Percentiles rank a stretch among this genome's conserved stretches.
Conservation (phyloP, 1,140 invertebrate species). For the Drosophila rufa region DNA sequence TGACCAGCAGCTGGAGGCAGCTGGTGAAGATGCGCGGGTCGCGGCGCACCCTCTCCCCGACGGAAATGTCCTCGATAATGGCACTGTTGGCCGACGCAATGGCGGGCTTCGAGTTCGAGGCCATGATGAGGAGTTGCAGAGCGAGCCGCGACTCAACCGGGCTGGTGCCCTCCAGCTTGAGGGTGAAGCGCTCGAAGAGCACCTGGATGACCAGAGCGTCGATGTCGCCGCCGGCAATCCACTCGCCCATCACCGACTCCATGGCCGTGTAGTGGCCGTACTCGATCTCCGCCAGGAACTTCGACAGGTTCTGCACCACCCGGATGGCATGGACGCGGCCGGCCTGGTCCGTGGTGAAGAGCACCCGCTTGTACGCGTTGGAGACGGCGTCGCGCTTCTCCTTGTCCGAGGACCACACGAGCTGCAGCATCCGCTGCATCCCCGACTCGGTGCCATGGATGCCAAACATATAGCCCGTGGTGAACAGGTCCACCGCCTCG, state of each 20-base stretch:
- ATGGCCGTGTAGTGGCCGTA: slow-evolving; percentile 90
- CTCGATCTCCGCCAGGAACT: slow-evolving; percentile 87
- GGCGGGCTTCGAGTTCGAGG: slow-evolving; percentile 87
- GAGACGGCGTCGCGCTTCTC: slow-evolving; percentile 87
- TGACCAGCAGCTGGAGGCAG: slow-evolving; percentile 74
- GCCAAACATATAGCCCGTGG: slow-evolving; percentile 91
- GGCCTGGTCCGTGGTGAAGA: slow-evolving; percentile 73
- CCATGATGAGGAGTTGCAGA: slow-evolving; percentile 91
- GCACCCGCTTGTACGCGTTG: slow-evolving; percentile 86
- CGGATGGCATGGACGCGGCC: slow-evolving; percentile 85
- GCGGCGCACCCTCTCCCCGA: slow-evolving; percentile 61
- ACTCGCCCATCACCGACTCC: slow-evolving; percentile 89
- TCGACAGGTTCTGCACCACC: slow-evolving; percentile 88
- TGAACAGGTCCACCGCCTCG: slow-evolving; percentile 94
- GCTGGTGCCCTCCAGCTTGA: slow-evolving; percentile 90
- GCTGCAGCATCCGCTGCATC: slow-evolving; percentile 90
- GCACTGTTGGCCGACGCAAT: slow-evolving; percentile 86
- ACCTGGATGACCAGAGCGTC: slow-evolving; percentile 87
- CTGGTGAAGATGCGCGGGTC: slow-evolving; percentile 76
- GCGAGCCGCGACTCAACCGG: slow-evolving; percentile 89
- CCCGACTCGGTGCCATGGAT: slow-evolving; percentile 90
- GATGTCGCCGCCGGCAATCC: slow-evolving; percentile 88
- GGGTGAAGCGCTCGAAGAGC: slow-evolving; percentile 93
- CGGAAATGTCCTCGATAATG: slow-evolving; percentile 86
- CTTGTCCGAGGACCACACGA: slow-evolving; percentile 89